phyloP scores from a whole-genome alignment of 2,888 invertebrate species.

The Shargacucullia verbasci region DNA sequence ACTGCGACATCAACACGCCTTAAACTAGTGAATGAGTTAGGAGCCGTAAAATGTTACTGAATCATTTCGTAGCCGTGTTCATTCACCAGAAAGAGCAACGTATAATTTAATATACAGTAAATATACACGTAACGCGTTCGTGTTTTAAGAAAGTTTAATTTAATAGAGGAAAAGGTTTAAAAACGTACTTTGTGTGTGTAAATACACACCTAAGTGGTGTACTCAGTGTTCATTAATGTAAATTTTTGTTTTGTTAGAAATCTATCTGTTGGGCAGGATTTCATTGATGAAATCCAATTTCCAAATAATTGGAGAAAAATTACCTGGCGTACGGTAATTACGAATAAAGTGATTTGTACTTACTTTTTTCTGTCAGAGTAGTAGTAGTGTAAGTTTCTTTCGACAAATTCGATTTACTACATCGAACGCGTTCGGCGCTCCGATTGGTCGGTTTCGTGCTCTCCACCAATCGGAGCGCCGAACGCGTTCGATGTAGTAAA shows the following conservation, averaged over 20 bases:
- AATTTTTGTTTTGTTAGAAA: conserved; percentile 7
- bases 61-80: conserved; percentile 43
- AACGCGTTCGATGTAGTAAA: no score
- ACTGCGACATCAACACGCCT: conserved; percentile 34
- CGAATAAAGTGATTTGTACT: conserved; percentile 34
- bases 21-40: conserved; percentile 51
- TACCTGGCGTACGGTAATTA: conserved; percentile 3
- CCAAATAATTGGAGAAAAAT: conserved; percentile 18
- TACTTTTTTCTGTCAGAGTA: no score
- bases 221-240: conserved; percentile 2
- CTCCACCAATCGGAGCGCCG: no score
- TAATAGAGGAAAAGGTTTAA: conserved; percentile 27
- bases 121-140: conserved; percentile 42
- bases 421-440: no score
- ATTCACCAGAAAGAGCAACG: conserved; percentile 53
- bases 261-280: neutral
- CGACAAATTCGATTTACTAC: no score
- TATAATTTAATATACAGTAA: conserved; percentile 57
- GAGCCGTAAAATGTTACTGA: conserved; percentile 59
- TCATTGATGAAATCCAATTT: conserved; percentile 1
- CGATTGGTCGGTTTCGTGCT: no score
- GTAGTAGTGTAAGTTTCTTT: no score
- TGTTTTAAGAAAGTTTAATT: conserved; percentile 44
- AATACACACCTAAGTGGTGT: neutral
- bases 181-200: neutral